Base-by-base conservation (phyloP, 2,113 vertebrate genomes). In the Echinops telfairi region DNA sequence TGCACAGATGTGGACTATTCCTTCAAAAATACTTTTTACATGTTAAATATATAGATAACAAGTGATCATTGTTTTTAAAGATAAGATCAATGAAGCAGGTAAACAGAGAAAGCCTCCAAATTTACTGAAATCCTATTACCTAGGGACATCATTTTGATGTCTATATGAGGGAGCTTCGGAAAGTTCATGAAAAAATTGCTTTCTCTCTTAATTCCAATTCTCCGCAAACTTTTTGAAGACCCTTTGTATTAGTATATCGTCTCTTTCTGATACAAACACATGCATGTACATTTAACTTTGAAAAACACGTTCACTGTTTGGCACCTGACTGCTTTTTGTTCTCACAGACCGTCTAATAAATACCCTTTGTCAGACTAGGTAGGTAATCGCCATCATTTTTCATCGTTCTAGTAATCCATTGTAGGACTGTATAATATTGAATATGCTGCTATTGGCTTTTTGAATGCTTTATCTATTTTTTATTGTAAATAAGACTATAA, bases 11-110 rank as follows among this genome's bases (percentile, higher is more conserved):
- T 57, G 62, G 19, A 89, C 93, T 93, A 83, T 93, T 92, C 31
- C 40, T 92, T 93, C 62, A 64, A 83, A 83, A 96, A 62, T 88
- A 78, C 76, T 2, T 77, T 81, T 85, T 85, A 53, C 89, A 73
- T 85, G 88, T 92, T 81, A 86, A 89, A 66, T 83, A 90, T 82
- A 66, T 71, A 82, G 86, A 40, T 14, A 86, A 38, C 73, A 66
- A 2, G 47, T 90, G 36, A 68, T 87, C 43, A 76, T 58, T 92
- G 29, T 87, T 94, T 93, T 80, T 73, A 36, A 91, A 91, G 91
- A 79, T 81, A 90, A 90, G 33, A 40, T 91, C 90, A 95, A 93
- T 90, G 38, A 93, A 83, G 73, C 95, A 95, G 89, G 77, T 92
- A 88, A 83, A 75, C 68, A 93, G 79, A 31, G n/a, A 58, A 88